Evolutionary conservation across 1,140 invertebrate genomes (phyloP).

Genomic region (Thalassaphorura encarpata): DNA sequence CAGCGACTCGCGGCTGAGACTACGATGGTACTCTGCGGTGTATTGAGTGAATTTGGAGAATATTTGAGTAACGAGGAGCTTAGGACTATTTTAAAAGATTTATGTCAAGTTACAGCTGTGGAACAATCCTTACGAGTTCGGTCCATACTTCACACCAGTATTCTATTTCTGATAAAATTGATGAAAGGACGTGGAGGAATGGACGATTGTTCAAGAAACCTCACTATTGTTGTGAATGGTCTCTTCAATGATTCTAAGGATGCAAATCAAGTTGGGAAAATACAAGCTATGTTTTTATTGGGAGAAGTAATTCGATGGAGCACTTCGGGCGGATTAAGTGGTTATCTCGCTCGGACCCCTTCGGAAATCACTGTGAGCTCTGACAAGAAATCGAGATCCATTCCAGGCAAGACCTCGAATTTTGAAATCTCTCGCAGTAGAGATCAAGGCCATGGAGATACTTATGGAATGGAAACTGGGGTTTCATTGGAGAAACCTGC

Average conservation of each 20-base stretch:
- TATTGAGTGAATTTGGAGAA: slow-evolving; percentile 8
- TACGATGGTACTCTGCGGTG: slow-evolving; percentile 15
- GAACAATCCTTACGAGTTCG: slow-evolving; percentile 13
- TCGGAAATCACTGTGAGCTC: not conserved
- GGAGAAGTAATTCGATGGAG: slow-evolving; percentile 24
- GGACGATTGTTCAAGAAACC: not conserved
- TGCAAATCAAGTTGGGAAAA: slow-evolving; percentile 12
- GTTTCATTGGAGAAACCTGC: not conserved
- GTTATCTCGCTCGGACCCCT: not conserved
- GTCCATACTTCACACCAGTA: slow-evolving; percentile 15
- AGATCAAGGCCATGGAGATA: not conserved
- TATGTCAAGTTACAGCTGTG: slow-evolving; percentile 13
- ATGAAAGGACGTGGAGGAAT: slow-evolving; percentile 7
- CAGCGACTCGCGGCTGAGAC: slow-evolving; percentile 17
- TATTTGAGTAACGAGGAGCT: slow-evolving; percentile 14
- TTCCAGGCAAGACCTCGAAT: not conserved
- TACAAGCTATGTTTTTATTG: slow-evolving; percentile 25
- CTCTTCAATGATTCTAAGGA: slow-evolving; percentile 21
- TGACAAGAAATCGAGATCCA: not conserved
- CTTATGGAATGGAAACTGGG: slow-evolving; percentile 1
- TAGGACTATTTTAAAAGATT: slow-evolving; percentile 13
- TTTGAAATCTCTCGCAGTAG: not conserved
- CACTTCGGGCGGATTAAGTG: slow-evolving; percentile 9
- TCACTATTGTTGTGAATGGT: slow-evolving; percentile 18
- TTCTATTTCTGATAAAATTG: slow-evolving; percentile 19